Conservation (phyloP, 2,797 vertebrate genomes). For the Myotis myotis region DNA sequence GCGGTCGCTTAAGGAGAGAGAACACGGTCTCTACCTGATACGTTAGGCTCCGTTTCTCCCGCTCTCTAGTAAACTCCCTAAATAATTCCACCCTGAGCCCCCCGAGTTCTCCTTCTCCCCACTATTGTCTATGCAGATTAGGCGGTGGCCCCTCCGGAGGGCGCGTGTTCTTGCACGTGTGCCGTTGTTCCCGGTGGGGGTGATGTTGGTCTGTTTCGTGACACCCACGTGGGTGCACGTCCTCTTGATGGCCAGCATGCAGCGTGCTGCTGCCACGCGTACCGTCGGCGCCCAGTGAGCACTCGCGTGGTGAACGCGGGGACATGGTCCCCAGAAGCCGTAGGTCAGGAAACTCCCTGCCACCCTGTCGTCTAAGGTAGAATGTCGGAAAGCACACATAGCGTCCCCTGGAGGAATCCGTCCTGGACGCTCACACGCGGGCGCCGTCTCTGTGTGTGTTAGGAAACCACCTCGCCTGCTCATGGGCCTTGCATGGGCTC, state of each 20-base stretch:
- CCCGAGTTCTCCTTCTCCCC: not conserved
- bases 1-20: not conserved
- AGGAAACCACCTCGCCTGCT: not conserved
- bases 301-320: not conserved
- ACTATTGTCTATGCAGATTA: not conserved
- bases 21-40: not conserved
- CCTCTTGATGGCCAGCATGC: not conserved
- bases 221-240: not conserved
- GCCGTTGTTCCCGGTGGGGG: not conserved
- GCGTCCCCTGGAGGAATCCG: not conserved
- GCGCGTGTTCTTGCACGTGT: not conserved
- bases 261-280: not conserved
- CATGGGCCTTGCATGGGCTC: not conserved
- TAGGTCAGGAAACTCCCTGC: not conserved
- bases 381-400: not conserved
- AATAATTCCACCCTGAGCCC: not conserved
- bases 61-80: not conserved
- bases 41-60: not conserved
- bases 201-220: not conserved
- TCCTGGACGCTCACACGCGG: rapidly evolving
- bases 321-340: not conserved
- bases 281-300: not conserved
- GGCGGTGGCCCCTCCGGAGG: too few species aligned
- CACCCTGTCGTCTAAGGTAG: not conserved
- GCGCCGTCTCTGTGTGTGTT: not conserved